These are phyloP conservation scores for Camelus dromedarius DNA, from an alignment of 2,113 vertebrate genomes.

Conservation along the genomic window DNA sequence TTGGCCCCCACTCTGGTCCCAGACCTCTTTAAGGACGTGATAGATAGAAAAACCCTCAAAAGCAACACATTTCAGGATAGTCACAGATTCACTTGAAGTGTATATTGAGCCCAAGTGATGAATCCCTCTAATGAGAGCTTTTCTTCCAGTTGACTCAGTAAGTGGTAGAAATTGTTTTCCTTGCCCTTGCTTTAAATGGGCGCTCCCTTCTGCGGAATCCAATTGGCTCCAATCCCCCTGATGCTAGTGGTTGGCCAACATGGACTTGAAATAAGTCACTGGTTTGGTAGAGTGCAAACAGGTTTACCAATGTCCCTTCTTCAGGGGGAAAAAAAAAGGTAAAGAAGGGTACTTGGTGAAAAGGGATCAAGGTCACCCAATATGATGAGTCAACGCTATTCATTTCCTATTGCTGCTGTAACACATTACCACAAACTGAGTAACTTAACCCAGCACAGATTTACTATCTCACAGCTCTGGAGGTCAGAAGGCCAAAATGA, in stretches of 20 bases:
- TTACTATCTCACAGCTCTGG: background rate
- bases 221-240: background rate
- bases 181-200: background rate
- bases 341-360: background rate
- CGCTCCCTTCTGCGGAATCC: background rate
- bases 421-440: background rate
- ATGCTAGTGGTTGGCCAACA: background rate
- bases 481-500: background rate
- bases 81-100: background rate
- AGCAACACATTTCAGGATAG: background rate
- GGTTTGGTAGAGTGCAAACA: background rate
- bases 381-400: background rate
- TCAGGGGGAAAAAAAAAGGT: background rate
- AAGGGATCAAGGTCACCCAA: background rate
- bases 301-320: background rate
- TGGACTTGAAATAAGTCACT: background rate
- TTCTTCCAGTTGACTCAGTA: background rate
- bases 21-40: background rate
- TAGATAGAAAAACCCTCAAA: background rate
- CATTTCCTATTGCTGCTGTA: background rate
- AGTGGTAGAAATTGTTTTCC: background rate
- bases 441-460: background rate
- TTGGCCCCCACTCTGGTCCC: background rate
- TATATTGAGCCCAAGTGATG: background rate
- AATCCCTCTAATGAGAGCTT: background rate